phyloP scores from a whole-genome alignment of 2,797 vertebrate species.

The Meriones psammophilus region DNA sequence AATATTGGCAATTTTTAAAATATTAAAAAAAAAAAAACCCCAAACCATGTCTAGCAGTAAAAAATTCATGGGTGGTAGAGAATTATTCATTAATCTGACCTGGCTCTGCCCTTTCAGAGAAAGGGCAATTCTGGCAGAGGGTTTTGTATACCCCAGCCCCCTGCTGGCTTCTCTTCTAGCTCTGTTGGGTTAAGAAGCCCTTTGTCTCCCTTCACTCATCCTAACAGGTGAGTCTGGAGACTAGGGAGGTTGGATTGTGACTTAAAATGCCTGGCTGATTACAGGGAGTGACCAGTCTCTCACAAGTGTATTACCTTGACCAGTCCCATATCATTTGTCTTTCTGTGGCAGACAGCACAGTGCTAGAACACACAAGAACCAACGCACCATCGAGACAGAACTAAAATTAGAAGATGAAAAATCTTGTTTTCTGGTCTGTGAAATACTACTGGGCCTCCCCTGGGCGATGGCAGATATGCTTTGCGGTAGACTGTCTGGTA shows the following conservation, averaged over 20 bases:
- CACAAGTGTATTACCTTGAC: not conserved
- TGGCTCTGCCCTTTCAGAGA: not conserved
- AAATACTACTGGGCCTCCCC: not conserved
- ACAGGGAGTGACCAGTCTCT: slow-evolving; percentile 19
- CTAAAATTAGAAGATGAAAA: slow-evolving; percentile 49
- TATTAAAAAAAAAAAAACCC: not conserved
- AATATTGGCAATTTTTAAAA: not conserved
- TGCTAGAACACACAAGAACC: not conserved
- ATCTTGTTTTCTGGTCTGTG: not conserved
- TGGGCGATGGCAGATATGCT: not conserved
- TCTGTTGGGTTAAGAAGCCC: not conserved
- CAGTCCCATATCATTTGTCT: slow-evolving; percentile 31
- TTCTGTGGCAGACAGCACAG: slow-evolving; percentile 38
- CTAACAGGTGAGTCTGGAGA: not conserved
- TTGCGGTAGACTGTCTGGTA: not conserved
- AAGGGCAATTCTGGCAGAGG: not conserved
- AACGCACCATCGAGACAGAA: slow-evolving; percentile 26
- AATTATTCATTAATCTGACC: not conserved
- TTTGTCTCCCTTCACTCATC: not conserved
- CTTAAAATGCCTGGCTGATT: slow-evolving; percentile 1
- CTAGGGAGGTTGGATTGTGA: not conserved
- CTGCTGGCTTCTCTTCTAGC: not conserved
- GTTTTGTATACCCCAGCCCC: not conserved
- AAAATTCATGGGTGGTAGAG: not conserved
- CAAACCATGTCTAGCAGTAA: not conserved